Evolutionary conservation across 2,113 vertebrate species (phyloP).

Genomic region (Python bivittatus): DNA sequence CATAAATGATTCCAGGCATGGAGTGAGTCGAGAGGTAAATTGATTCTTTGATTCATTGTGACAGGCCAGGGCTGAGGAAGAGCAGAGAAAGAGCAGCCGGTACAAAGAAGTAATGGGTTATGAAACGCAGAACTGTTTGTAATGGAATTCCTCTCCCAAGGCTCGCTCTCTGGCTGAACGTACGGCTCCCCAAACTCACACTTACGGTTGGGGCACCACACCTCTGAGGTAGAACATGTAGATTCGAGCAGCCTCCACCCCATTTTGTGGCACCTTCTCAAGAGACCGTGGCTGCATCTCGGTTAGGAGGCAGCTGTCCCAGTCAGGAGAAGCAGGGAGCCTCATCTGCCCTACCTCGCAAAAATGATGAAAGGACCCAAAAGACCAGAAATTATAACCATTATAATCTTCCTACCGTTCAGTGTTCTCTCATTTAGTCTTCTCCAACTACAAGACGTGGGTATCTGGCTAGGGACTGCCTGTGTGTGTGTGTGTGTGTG

Average conservation of each 20-base stretch:
- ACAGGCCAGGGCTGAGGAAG: constrained; percentile 30
- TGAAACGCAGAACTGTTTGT: constrained; percentile 4
- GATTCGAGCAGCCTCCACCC: neutral
- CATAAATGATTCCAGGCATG: constrained; percentile 36
- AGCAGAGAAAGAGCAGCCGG: constrained; percentile 17
- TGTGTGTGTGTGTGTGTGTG: neutral
- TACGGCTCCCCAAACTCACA: neutral
- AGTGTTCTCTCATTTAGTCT: neutral
- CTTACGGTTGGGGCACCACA: neutral
- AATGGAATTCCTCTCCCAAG: neutral
- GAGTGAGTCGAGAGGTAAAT: constrained; percentile 23
- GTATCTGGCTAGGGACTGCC: neutral
- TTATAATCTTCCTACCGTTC: neutral
- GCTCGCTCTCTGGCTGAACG: neutral
- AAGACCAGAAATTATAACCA: neutral
- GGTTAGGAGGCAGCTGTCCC: neutral
- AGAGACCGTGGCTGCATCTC: neutral
- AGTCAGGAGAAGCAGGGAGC: neutral
- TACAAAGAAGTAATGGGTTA: neutral
- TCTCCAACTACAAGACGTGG: neutral
- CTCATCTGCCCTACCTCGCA: neutral
- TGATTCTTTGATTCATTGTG: constrained; percentile 39
- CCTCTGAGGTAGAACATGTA: neutral
- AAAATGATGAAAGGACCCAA: neutral
- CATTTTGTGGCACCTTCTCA: neutral